A percentile compares a stretch with the other conserved stretches of the same genome.
phyloP scores from a whole-genome alignment of 2,888 invertebrate species.

The Diaperis boleti region DNA sequence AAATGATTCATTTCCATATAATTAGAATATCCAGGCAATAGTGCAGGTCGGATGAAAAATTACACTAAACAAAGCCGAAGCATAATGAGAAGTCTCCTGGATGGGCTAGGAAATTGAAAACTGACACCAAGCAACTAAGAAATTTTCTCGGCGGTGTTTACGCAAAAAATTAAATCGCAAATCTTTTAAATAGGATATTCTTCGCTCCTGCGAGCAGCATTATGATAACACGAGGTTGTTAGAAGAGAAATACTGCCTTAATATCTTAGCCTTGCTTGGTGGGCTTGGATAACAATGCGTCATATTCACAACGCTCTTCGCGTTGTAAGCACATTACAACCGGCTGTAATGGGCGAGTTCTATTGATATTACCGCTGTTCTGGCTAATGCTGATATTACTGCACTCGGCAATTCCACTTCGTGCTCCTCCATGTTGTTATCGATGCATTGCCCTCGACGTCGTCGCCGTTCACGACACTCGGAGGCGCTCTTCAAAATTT shows the following conservation, averaged over 20 bases:
- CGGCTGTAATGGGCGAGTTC: constrained; percentile 55
- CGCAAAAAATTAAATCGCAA: constrained; percentile 62
- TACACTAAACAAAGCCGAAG: constrained; percentile 39
- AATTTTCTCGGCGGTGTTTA: constrained; percentile 53
- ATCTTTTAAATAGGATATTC: constrained; percentile 61
- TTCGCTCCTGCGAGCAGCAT: constrained; percentile 54
- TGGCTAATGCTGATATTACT: constrained; percentile 47
- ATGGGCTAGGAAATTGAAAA: constrained; percentile 54
- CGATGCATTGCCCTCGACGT: constrained; percentile 20
- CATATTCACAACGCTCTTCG: constrained; percentile 57
- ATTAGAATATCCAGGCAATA: constrained; percentile 50
- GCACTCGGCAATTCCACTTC: constrained; percentile 42
- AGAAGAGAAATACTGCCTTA: constrained; percentile 59
- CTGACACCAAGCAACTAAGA: constrained; percentile 53
- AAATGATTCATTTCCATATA: constrained; percentile 57
- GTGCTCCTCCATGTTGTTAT: constrained; percentile 39
- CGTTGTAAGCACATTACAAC: constrained; percentile 58
- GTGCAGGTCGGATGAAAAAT: constrained; percentile 44
- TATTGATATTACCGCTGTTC: constrained; percentile 54
- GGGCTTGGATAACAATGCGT: constrained; percentile 58
- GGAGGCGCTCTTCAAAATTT: constrained; percentile 5
- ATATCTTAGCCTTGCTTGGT: constrained; percentile 58
- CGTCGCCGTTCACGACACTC: constrained; percentile 3
- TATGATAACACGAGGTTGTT: constrained; percentile 59
- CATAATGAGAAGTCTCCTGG: constrained; percentile 44